Evolutionary conservation across 2,888 invertebrate species (phyloP).

Genomic region (Synergus itoensis): DNA sequence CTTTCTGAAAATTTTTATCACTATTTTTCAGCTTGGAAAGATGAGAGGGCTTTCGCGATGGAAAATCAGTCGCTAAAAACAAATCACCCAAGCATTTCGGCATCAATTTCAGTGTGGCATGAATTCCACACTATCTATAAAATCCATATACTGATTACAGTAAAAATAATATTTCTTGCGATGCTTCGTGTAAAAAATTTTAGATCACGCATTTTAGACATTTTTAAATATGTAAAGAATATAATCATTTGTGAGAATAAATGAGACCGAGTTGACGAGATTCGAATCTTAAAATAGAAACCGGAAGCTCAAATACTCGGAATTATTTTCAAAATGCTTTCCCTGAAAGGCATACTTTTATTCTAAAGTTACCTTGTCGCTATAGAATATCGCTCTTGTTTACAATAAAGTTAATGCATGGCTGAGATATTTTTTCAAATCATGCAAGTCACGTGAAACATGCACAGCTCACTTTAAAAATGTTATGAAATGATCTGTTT

Average conservation of each 20-base stretch:
- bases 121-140: conserved; percentile 2
- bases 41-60: conserved; percentile 14
- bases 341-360: not conserved
- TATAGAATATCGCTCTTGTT: not conserved
- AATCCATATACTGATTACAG: conserved; percentile 14
- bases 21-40: conserved; percentile 3
- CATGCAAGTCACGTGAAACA: not conserved
- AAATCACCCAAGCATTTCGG: conserved; percentile 19
- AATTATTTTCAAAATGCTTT: not conserved
- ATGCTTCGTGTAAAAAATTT: not conserved
- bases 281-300: not conserved
- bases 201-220: not conserved
- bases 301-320: not conserved
- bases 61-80: conserved; percentile 20
- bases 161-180: not conserved
- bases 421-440: not conserved
- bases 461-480: not conserved
- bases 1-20: not conserved
- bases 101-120: conserved; percentile 13
- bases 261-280: too few relatives aligned
- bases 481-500: not conserved
- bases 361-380: not conserved
- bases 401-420: not conserved
- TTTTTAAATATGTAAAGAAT: too few relatives aligned
- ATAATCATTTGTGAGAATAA: too few relatives aligned